Base-by-base conservation (phyloP, 2,888 invertebrate genomes). In the Patella caerulea region DNA sequence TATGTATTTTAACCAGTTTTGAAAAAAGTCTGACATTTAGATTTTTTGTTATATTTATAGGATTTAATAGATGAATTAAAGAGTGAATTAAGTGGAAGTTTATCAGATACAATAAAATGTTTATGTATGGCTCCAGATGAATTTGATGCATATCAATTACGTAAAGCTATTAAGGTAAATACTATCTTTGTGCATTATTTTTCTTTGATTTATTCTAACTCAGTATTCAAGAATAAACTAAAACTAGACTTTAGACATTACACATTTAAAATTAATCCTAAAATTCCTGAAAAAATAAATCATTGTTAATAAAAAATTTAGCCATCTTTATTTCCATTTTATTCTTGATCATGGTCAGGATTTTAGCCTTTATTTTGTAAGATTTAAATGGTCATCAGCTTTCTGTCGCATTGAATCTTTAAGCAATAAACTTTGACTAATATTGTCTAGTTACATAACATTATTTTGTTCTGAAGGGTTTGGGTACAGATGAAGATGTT, bases 401-500 rank as follows among this genome's bases (percentile, higher is more conserved):
- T 24, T 24, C 24, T 24, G 9, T 45, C 9, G 45, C 45, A 45
- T 1, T 45, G 45, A 34, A 5, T 34, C 4, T 34, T 34, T 34
- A 34, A 34, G 34, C 34, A 34, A 34, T 34, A 34, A 45, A 45
- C 34, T 5, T 45, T 45, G 34, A 45, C 9, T 45, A 45, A 9
- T 45, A 45, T 9, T 45, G 7, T 45, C 7, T 7, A 45, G 1
- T 9, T 45, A 29, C 29, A 29, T 29, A 29, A 29, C 0, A 4
- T 45, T 45, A 4, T 45, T 7, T 4, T 73, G 70, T 15, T 71
- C 78, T 83, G 54, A 78, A 91, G 90, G 91, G 91, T 14, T 84
- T 91, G 19, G 92, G 92, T 2, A 92, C 92, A 34, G 91, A 92
- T 83, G 92, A 92, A 79, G 91, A 91, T 82, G 90, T 89, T 12